These are phyloP conservation scores for Metallyticus violacea DNA, from an alignment of 2,888 invertebrate species.

Conservation along the genomic window DNA sequence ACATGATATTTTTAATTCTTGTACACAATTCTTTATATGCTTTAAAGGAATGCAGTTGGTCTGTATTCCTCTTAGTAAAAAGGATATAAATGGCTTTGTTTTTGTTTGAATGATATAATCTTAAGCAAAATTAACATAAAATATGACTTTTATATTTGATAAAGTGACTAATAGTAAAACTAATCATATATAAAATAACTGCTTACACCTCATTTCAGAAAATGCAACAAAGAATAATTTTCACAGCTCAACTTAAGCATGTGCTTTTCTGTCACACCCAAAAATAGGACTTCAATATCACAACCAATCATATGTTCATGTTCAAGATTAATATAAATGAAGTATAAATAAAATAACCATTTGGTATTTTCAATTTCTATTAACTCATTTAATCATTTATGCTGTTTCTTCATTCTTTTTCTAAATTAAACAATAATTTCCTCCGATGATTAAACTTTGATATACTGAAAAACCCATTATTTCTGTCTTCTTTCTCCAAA, in stretches of 20 bases:
- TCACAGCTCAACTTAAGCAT: not conserved
- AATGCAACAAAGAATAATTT: not conserved
- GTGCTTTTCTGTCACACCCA: not conserved
- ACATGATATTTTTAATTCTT: no score
- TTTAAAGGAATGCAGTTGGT: not conserved
- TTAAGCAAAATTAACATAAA: not conserved
- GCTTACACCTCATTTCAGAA: not conserved
- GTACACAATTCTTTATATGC: not conserved
- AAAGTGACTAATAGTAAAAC: not conserved
- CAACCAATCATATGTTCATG: not conserved
- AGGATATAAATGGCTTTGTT: not conserved
- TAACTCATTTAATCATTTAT: not conserved
- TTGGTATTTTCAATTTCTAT: not conserved
- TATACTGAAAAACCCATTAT: not conserved
- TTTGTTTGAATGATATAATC: not conserved
- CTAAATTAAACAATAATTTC: no score
- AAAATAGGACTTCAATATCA: not conserved
- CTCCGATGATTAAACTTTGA: no score
- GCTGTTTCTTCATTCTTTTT: not conserved
- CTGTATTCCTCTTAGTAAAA: not conserved
- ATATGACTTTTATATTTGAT: not conserved
- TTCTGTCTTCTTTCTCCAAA: not conserved
- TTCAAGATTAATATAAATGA: not conserved
- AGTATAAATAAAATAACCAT: not conserved
- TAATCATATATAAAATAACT: not conserved